Conservation (phyloP, 2,888 invertebrate species). For the Prosapia bicincta region DNA sequence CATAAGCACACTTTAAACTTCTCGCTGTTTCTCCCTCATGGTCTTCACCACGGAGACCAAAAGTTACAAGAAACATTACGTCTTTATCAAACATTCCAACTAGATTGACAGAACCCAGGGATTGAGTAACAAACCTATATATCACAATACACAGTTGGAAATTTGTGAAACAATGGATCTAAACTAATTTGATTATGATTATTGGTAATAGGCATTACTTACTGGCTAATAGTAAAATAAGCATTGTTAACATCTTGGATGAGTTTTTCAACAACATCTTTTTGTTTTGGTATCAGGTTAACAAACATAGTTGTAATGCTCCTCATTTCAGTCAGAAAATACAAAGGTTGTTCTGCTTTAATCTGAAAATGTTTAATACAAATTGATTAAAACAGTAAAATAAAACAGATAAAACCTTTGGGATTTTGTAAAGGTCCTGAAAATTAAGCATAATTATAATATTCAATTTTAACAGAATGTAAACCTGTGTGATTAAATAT, state of each 20-base stretch:
- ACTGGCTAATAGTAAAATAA: constrained; percentile 52
- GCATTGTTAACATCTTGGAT: constrained; percentile 51
- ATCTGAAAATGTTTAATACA: constrained; percentile 43
- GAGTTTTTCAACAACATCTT: constrained; percentile 47
- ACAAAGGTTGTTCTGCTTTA: constrained; percentile 57
- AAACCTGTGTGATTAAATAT: too few species aligned
- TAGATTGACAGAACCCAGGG: constrained; percentile 56
- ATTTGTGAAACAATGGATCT: too few species aligned
- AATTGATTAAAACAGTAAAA: too few species aligned
- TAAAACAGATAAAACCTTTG: too few species aligned
- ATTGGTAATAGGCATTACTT: constrained; percentile 26
- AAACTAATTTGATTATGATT: background rate
- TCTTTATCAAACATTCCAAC: constrained; percentile 59
- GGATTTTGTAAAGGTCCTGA: too few species aligned
- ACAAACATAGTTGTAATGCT: constrained; percentile 61
- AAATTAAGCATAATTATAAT: too few species aligned
- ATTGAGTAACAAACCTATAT: background rate
- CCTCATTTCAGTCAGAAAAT: constrained; percentile 64
- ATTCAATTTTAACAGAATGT: too few species aligned
- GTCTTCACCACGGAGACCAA: constrained; percentile 61
- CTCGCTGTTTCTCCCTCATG: constrained; percentile 52
- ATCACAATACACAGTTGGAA: too few species aligned
- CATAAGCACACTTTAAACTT: constrained; percentile 54
- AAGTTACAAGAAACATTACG: constrained; percentile 60
- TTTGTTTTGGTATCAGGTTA: constrained; percentile 52